Conservation (phyloP, 2,113 vertebrate species). For the Ariopsis seemanni region DNA sequence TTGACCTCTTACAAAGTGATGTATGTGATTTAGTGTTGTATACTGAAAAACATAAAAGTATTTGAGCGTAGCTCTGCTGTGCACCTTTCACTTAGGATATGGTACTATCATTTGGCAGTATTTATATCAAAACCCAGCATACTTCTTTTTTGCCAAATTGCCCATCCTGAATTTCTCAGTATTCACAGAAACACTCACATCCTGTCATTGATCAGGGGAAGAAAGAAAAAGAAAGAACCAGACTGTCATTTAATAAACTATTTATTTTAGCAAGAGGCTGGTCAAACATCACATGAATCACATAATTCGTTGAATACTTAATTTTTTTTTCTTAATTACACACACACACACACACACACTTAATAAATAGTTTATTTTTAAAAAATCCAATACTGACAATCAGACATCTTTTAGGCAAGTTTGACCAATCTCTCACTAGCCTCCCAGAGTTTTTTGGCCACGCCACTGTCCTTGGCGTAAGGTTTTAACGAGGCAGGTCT, state of each 20-base stretch:
- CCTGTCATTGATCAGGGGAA: neutral
- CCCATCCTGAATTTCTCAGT: no score
- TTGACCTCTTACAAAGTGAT: no score
- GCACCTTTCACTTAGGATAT: no score
- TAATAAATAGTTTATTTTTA: neutral
- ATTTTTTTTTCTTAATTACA: no score
- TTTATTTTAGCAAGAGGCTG: neutral
- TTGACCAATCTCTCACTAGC: constrained; percentile 78
- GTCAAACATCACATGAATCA: neutral
- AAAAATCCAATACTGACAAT: neutral
- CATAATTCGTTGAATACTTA: neutral
- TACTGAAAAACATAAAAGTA: no score
- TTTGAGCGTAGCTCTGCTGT: no score
- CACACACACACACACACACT: neutral
- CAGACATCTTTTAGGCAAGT: constrained; percentile 57
- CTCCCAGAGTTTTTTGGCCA: constrained; percentile 80
- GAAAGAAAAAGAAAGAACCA: no score
- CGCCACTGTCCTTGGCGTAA: constrained; percentile 72
- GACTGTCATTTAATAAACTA: neutral
- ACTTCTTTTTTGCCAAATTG: no score
- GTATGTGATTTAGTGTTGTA: no score
- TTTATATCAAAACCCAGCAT: no score
- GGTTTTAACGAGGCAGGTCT: constrained; percentile 62
- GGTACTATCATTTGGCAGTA: no score
- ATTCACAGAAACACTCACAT: neutral